These are phyloP conservation scores for Polydrusus pterygomalis DNA, from an alignment of 2,888 invertebrate species.

Conservation along the genomic window DNA sequence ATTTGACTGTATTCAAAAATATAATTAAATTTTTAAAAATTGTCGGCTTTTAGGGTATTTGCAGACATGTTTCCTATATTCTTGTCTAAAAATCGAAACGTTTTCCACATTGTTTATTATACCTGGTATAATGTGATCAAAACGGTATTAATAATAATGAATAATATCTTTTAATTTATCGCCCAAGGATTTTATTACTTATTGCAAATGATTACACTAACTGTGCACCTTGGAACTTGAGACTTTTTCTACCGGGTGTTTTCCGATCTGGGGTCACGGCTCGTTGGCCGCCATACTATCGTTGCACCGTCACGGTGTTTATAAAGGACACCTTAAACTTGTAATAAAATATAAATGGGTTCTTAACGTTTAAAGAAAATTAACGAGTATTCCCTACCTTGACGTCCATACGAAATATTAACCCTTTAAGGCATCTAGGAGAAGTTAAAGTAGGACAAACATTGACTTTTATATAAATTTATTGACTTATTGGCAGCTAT, in stretches of 20 bases:
- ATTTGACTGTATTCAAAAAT: too few species aligned
- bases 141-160: slow-evolving; percentile 8
- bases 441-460: too few species aligned
- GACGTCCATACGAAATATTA: too few species aligned
- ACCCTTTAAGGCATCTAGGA: too few species aligned
- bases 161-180: slow-evolving; percentile 24
- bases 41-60: too few species aligned
- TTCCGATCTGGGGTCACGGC: slow-evolving; percentile 28
- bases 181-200: slow-evolving; percentile 29
- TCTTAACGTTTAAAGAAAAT: not conserved
- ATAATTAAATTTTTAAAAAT: too few species aligned
- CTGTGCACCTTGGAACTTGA: slow-evolving; percentile 23
- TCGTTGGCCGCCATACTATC: slow-evolving; percentile 26
- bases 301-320: not conserved
- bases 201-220: slow-evolving; percentile 6
- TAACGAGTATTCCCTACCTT: too few species aligned
- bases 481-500: too few species aligned
- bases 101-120: too few species aligned
- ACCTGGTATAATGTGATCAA: not conserved
- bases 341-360: not conserved
- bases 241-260: slow-evolving; percentile 31
- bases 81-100: too few species aligned
- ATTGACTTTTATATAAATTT: too few species aligned
- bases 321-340: not conserved
- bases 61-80: too few species aligned